Conservation (phyloP, 2,113 vertebrate genomes). For the Mugil cephalus region DNA sequence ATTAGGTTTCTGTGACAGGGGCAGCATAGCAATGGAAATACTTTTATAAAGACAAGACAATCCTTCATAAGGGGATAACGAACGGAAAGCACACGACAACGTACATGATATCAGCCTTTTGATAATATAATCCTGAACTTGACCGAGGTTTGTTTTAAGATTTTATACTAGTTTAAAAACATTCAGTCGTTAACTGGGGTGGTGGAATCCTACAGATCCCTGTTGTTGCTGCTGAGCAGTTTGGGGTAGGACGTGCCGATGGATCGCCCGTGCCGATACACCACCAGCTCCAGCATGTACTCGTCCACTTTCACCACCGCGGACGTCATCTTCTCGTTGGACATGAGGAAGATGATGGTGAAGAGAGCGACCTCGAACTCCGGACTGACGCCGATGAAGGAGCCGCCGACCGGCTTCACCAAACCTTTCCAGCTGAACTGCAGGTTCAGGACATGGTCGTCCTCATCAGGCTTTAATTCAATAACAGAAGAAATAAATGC, state of each 20-base stretch:
- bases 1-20: no score
- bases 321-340: conserved; percentile 78
- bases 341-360: conserved; percentile 88
- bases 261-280: conserved; percentile 82
- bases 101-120: neutral
- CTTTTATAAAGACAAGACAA: conserved; percentile 2
- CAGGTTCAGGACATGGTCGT: conserved; percentile 89
- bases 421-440: conserved; percentile 91
- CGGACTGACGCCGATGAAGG: conserved; percentile 88
- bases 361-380: conserved; percentile 90
- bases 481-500: neutral
- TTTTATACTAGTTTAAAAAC: neutral
- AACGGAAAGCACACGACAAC: neutral
- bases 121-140: conserved; percentile 3
- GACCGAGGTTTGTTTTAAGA: conserved; percentile 3
- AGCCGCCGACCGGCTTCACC: conserved; percentile 86
- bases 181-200: neutral
- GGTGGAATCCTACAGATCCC: conserved; percentile 55
- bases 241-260: conserved; percentile 89
- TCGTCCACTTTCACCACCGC: conserved; percentile 85
- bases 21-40: neutral
- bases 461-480: conserved; percentile 83
- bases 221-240: conserved; percentile 85
- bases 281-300: conserved; percentile 87
- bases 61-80: neutral